These are phyloP conservation scores for Coranthus polyacanthus DNA, from an alignment of 2,797 vertebrate genomes.

Conservation along the genomic window DNA sequence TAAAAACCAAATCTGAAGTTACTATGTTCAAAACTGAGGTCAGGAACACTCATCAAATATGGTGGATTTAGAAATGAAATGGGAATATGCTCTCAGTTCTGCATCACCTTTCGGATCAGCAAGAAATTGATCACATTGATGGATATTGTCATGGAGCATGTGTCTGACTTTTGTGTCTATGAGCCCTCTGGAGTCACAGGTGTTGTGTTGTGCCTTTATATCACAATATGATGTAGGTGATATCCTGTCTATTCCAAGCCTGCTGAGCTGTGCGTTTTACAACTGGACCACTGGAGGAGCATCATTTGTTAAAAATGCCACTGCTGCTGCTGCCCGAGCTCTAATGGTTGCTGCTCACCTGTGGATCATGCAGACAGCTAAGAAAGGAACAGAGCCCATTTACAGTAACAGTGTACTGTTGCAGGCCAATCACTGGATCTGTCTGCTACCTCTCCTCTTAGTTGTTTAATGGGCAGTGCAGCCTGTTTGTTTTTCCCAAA, in stretches of 20 bases:
- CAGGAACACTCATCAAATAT: too few species aligned
- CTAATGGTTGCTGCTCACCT: conserved; percentile 67
- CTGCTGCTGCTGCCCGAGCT: conserved; percentile 35
- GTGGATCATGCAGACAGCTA: conserved; percentile 61
- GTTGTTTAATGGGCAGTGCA: conserved; percentile 41
- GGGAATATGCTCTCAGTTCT: too few species aligned
- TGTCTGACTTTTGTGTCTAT: not conserved
- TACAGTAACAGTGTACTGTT: conserved; percentile 41
- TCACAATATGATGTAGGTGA: conserved; percentile 29
- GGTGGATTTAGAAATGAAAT: too few species aligned
- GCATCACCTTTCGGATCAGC: too few species aligned
- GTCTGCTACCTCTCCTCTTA: conserved; percentile 39
- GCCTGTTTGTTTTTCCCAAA: conserved; percentile 48
- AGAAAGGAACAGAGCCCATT: conserved; percentile 46
- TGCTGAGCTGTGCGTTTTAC: conserved; percentile 51
- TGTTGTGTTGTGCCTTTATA: conserved; percentile 33
- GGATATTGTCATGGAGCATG: too few species aligned
- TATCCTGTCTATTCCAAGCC: conserved; percentile 27
- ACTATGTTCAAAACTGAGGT: too few species aligned
- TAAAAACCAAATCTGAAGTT: too few species aligned
- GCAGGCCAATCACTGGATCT: conserved; percentile 45
- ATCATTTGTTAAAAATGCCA: conserved; percentile 59
- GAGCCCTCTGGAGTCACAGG: conserved; percentile 18
- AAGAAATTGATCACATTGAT: too few species aligned
- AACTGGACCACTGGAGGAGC: conserved; percentile 34